A percentile compares a stretch with the other conserved stretches of the same genome.
Conservation (phyloP, 2,113 vertebrate genomes). For the Actenoides hombroni region DNA sequence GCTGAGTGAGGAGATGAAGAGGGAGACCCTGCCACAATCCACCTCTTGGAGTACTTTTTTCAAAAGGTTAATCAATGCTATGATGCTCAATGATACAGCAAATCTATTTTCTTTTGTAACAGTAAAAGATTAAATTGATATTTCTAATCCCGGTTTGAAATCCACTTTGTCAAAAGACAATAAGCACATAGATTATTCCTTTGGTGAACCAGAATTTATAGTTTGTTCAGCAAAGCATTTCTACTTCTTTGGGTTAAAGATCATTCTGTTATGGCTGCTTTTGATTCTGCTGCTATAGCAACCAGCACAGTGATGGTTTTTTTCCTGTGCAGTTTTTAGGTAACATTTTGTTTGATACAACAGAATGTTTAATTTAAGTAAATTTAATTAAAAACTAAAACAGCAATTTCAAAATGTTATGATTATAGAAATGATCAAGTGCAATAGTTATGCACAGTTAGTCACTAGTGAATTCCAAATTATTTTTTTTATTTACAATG, state of each 20-base stretch:
- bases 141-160: not conserved
- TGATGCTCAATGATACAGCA: not conserved
- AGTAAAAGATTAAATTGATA: not conserved
- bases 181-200: not conserved
- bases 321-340: not conserved
- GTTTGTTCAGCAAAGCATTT: not conserved
- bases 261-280: not conserved
- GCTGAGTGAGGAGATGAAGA: not conserved
- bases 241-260: conserved; percentile 4
- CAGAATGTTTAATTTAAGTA: not conserved
- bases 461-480: not conserved
- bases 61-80: not conserved
- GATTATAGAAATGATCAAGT: not conserved
- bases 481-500: not conserved
- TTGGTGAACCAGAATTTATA: not conserved
- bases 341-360: not conserved
- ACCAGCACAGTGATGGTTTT: not conserved
- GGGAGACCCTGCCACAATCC: not conserved
- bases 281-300: conserved; percentile 54
- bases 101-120: not conserved
- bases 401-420: not conserved
- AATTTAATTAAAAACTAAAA: conserved; percentile 6
- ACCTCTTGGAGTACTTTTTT: not conserved
- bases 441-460: not conserved
- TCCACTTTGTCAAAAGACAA: not conserved